Base-by-base conservation (phyloP, 2,888 invertebrate species). In the Xanthostigma xanthostigma region DNA sequence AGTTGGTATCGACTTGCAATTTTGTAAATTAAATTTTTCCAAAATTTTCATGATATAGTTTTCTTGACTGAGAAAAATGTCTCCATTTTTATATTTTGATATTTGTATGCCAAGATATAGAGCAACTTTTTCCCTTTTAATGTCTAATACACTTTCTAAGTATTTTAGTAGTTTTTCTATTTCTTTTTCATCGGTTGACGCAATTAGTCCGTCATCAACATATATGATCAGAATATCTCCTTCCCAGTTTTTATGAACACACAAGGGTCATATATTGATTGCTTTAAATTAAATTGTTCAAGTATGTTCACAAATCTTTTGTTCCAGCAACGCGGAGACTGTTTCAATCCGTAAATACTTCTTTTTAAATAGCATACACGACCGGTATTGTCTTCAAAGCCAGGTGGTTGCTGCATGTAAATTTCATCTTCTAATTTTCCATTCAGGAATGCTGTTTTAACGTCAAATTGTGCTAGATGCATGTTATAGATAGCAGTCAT, bases 401-500 rank as follows among this genome's bases (percentile, higher is more conserved):
- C 62, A 46, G 58, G 51, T 41, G 63, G 64, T 37, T 62, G 59
- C 35, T 52, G 49, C 61, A 62, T 61, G 41, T 57, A 62, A 11
- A 64, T 56, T 17, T 54, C 55, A 49, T 62, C 57, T 10, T 58
- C 53, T 5, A 63, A 48, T 6, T 58, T 51, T 6, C 60, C 60
- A 49, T 62, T 51, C 8, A 62, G 48, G 50, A 53, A 54, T 1
- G 54, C 55, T 27, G 55, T 53, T 43, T 52, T 51, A 0, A 53
- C 53, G 36, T 56, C 53, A 33, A 54, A 35, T 48, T 54, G 51
- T 17, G 38, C 12, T 8, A 51, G 39, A 2, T 53, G 46, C 17
- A 55, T 43, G 33, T 54, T 37, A 52, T 44, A 54, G 49, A 33
- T 43, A 49, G 17, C 37, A n/a, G 46, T 48, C 34, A 50, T 47